Evolutionary conservation across 2,888 invertebrate genomes (phyloP), one percentile per base, ranked within the genome.

Genomic region (Ophonus ardosiacus): DNA sequence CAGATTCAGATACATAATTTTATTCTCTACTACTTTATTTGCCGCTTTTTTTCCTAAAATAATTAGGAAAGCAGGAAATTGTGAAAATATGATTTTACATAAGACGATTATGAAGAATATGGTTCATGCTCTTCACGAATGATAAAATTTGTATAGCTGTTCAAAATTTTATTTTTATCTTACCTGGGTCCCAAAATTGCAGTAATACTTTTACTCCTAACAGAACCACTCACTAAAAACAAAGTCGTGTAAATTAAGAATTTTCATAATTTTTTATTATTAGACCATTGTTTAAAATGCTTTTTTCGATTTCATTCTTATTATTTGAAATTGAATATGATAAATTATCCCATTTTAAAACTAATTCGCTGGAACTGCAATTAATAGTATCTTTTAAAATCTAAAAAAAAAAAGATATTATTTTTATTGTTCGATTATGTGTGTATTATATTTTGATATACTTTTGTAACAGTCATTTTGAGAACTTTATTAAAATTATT

Each of bases 121-220:
- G n/a, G n/a, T n/a, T n/a, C n/a, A n/a, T n/a, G n/a, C n/a, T n/a
- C n/a, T n/a, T n/a, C n/a, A n/a, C 3, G 3, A 31, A 31, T 31
- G 31, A 31, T 31, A 31, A 6, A 31, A 1, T 56, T 56, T 56
- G 15, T 1, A 56, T n/a, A 18, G 17, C 0, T 8, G 18, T 59
- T 59, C 2, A 18, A 80, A 74, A 18, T 13, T 10, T 59, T 61
- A 15, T 56, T 56, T 24, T 18, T 78, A 90, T 71, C 18, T 74
- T 91, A 94, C 94, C 94, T 94, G 86, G 94, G 93, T 63, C 95
- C 95, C 93, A 96, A 93, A 87, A 96, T 92, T 21, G 95, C 95
- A 86, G 95, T 93, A 87, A 96, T 91, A 89, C 93, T 94, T 68
- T 95, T 95, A 7, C 95, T 94, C 81, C 93, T 92, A 31, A 94